These are phyloP conservation scores for Bimastos eiseni DNA, from an alignment of 2,888 invertebrate species.

Conservation along the genomic window DNA sequence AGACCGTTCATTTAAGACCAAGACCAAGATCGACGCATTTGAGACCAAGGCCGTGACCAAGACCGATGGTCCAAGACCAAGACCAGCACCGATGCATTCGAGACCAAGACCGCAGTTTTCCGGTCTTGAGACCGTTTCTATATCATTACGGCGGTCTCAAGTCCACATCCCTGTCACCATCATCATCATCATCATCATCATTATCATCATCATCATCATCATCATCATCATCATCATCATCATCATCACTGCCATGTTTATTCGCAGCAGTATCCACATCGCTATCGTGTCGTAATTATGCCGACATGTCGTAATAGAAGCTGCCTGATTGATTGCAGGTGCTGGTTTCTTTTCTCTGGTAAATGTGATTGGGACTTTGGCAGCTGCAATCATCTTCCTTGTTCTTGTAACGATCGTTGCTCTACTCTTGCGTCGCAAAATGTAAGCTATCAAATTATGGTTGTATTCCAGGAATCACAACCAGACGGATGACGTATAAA, in stretches of 20 bases:
- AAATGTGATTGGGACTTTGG: neutral
- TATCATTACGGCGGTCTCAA: too few species aligned
- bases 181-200: slow-evolving; percentile 29
- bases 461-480: neutral
- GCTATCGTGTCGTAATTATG: neutral
- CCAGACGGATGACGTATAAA: neutral
- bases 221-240: slow-evolving; percentile 25
- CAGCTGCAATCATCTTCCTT: neutral
- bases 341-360: neutral
- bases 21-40: too few species aligned
- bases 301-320: neutral
- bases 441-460: neutral
- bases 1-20: too few species aligned
- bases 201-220: slow-evolving; percentile 29
- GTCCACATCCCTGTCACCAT: too few species aligned
- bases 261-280: neutral
- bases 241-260: neutral
- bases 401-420: neutral
- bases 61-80: too few species aligned
- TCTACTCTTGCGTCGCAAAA: neutral
- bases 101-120: too few species aligned
- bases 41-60: too few species aligned
- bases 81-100: too few species aligned
- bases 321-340: neutral
- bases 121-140: too few species aligned